A percentile compares a stretch with the other conserved stretches of the same genome.
These are phyloP conservation scores for Tortrix viridana DNA, from an alignment of 2,888 invertebrate species.

Conservation along the genomic window DNA sequence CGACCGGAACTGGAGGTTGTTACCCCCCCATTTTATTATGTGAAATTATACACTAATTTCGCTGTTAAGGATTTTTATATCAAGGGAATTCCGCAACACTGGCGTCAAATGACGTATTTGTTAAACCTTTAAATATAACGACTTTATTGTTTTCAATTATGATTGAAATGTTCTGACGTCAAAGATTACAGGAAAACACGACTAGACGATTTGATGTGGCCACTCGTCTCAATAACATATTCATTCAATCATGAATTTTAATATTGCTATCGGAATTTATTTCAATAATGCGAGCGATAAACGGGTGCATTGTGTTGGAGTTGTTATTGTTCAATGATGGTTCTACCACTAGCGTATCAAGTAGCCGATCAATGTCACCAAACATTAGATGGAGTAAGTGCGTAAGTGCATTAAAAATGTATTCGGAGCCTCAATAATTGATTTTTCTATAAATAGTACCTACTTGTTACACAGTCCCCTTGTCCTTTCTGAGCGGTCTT, in stretches of 20 bases:
- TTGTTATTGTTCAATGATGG: conserved; percentile 32
- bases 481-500: conserved; percentile 19
- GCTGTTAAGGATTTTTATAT: too few relatives aligned
- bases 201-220: conserved; percentile 1
- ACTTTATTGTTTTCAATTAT: conserved; percentile 4
- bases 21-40: conserved; percentile 15
- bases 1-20: conserved; percentile 35
- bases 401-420: neutral
- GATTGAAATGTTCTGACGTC: conserved; percentile 18
- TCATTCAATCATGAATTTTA: conserved; percentile 21
- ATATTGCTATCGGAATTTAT: conserved; percentile 23
- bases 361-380: conserved; percentile 10
- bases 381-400: conserved; percentile 6
- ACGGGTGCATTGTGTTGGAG: conserved; percentile 34
- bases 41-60: conserved; percentile 8
- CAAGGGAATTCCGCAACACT: too few relatives aligned
- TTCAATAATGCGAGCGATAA: conserved; percentile 33
- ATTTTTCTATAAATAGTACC: conserved; percentile 33
- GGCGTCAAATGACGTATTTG: too few relatives aligned
- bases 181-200: conserved; percentile 1
- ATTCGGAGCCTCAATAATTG: conserved; percentile 22
- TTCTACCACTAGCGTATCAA: conserved; percentile 10
- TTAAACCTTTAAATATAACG: too few relatives aligned
- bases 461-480: conserved; percentile 21
- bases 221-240: conserved; percentile 8